Conservation (phyloP, 2,888 invertebrate species). For the Buathra laborator region DNA sequence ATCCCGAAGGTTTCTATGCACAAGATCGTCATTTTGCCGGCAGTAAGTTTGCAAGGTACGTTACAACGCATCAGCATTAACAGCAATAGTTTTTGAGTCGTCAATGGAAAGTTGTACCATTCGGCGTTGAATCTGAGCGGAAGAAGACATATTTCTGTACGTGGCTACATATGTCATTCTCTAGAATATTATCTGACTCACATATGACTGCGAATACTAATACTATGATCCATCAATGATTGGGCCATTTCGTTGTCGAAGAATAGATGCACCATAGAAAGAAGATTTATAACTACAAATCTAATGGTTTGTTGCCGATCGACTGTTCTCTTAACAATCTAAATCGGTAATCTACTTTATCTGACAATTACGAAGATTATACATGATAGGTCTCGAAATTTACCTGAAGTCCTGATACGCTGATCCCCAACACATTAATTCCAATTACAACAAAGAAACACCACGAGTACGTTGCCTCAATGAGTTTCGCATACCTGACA, state of each 20-base stretch:
- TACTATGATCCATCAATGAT: conserved; percentile 14
- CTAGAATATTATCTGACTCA: not conserved
- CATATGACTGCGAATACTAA: not conserved
- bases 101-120: conserved; percentile 10
- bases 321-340: too few relatives aligned
- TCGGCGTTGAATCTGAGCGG: not conserved
- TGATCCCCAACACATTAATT: conserved; percentile 10
- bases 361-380: too few relatives aligned
- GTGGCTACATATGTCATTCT: not conserved
- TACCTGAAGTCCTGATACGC: conserved; percentile 35
- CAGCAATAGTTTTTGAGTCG: conserved; percentile 1
- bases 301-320: not conserved
- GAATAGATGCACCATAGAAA: not conserved
- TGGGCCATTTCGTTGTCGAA: not conserved
- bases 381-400: not conserved
- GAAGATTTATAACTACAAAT: not conserved
- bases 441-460: conserved; percentile 25
- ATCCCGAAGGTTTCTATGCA: not conserved
- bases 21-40: not conserved
- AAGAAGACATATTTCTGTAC: not conserved
- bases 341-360: not conserved
- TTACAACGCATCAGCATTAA: conserved; percentile 26
- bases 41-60: not conserved
- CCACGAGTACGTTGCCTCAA: conserved; percentile 16
- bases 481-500: conserved; percentile 29